Base-by-base conservation (phyloP, 2,888 invertebrate species). In the Leucania comma region DNA sequence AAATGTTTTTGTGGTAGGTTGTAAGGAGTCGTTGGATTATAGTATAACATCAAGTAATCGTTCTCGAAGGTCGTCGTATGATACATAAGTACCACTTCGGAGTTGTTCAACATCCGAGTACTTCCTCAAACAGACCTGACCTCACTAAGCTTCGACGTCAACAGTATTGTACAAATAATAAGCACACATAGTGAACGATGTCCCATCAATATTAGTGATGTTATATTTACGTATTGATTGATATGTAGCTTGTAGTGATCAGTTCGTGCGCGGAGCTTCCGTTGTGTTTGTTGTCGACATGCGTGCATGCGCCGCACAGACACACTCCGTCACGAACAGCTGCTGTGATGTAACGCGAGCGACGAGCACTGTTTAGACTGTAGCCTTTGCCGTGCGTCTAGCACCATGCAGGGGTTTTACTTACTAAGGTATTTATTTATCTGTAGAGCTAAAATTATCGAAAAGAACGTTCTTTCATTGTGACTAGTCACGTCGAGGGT, bases 331-430 rank as follows among this genome's bases (percentile, higher is more conserved):
- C 68, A 51, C 38, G 26, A 9, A 9, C 26, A 26, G 51, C n/a
- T 20, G 24, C 20, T 17, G n/a, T 63, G 77, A 63, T 51, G 77
- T 80, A 80, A 75, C n/a, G n/a, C 22, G 29, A 38, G 32, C 59
- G 80, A 76, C 70, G 76, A 66, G 81, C 77, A 80, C 81, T 81
- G 22, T 66, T 81, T 65, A 81, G 77, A 81, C 62, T 63, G 77
- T 77, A 48, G 70, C 38, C 61, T 65, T 76, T 64, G 75, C 70
- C 62, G 53, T 59, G 38, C 46, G 51, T 48, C 65, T 59, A 53
- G 63, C 54, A 54, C 46, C 22, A 22, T 67, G 58, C 46, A 54
- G 20, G 48, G 29, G 29, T 46, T 5, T 42, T 17, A 20, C 0
- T 17, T 42, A 42, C 0, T 42, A 14, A 4, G 17, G n/a, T n/a